Base-by-base conservation (phyloP, 2,113 vertebrate species). In the Ploceus nigricollis region DNA sequence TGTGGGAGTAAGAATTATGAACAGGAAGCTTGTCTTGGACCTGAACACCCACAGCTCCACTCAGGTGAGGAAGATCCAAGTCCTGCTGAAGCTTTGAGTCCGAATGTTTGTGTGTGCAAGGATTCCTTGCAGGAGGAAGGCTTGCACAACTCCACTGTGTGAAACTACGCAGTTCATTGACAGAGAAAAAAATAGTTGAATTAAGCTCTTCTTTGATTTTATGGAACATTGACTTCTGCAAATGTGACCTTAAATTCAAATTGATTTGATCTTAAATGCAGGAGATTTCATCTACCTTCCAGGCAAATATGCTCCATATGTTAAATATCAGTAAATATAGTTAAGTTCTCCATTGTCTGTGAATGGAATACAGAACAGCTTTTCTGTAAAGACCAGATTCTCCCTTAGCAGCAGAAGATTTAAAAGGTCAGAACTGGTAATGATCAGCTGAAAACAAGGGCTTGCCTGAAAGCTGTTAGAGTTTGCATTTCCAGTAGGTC, bases 171-270 rank as follows among this genome's bases (percentile, higher is more conserved):
- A 37, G 58, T 1, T 95, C 84, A 93, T 27, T 66, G 90, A 81
- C 3, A 17, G 79, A 66, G 81, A 25, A 84, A 87, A 87, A 94
- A 93, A 90, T 9, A 69, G 82, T 33, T 96, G 87, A 94, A 88
- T 94, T 92, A 93, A 96, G 76, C 88, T 86, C 87, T 64, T 89
- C 94, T 97, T 96, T 96, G 95, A 95, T 96, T 97, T 95, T 94
- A 92, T 0, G 5, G 85, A 94, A 90, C 92, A 95, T 91, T 86
- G 96, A 90, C 94, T 95, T 88, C 93, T 95, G 92, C 82, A 96
- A 96, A 97, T 95, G 85, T 95, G 94, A 96, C 94, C 93, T 96
- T 95, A 97, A 97, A 96, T 96, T 97, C 92, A 92, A 93, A 97
- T 94, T 95, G 94, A 97, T 96, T 93, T 95, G 90, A 93, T 95